Conservation (phyloP, 2,888 invertebrate species). For the Rotaria sp. region DNA sequence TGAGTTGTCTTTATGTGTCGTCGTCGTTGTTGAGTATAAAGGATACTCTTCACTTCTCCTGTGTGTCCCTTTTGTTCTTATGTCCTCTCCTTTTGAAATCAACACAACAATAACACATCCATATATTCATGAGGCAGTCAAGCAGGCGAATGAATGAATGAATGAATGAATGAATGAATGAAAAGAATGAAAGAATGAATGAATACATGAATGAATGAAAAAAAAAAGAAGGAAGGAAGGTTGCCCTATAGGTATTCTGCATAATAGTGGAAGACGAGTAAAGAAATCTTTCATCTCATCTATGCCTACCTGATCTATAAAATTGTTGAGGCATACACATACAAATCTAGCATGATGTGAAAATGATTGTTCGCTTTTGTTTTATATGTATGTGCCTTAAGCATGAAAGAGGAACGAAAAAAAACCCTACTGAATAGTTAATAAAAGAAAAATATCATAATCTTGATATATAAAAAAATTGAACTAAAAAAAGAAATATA, state of each 20-base stretch:
- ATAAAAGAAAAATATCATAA: not conserved
- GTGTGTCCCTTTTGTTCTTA: constrained; percentile 12
- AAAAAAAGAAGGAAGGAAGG: constrained; percentile 10
- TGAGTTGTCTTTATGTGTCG: not conserved
- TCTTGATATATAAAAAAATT: not conserved
- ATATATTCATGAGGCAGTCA: constrained; percentile 18
- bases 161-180: constrained; percentile 18
- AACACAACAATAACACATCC: constrained; percentile 13
- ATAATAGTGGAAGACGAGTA: not conserved
- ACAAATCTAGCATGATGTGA: constrained; percentile 15
- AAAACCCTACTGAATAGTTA: not conserved
- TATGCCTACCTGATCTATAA: constrained; percentile 7
- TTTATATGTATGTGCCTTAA: not conserved
- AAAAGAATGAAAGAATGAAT: constrained; percentile 10
- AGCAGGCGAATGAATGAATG: constrained; percentile 29
- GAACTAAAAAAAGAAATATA: not conserved
- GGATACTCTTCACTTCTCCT: constrained; percentile 12
- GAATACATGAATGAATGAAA: constrained; percentile 29
- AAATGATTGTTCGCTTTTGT: constrained; percentile 1
- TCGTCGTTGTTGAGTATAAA: constrained; percentile 8
- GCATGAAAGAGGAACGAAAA: not conserved
- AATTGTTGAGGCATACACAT: not conserved
- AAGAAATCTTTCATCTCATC: constrained; percentile 15
- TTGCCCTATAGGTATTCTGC: not conserved
- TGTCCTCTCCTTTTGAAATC: constrained; percentile 13